Evolutionary conservation across 2,888 invertebrate species (phyloP), one percentile per base, ranked within the genome.

Genomic region (Lasioglossum villosulum): DNA sequence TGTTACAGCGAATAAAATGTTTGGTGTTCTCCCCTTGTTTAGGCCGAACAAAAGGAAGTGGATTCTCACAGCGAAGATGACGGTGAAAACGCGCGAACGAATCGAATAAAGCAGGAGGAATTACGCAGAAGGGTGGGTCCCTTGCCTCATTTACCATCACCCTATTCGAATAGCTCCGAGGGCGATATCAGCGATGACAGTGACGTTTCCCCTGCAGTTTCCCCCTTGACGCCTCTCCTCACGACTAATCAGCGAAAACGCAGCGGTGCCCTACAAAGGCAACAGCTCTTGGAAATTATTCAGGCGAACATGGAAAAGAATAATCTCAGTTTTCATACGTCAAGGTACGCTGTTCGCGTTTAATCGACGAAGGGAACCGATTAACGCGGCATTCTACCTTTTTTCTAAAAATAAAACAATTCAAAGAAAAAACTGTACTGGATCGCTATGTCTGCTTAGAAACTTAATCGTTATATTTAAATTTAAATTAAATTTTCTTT

Each of bases 231-330:
- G 80, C 88, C 95, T 95, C 91, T 95, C 95, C 91, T 95, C 95
- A 89, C 96, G 95, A 93, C 96, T 95, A 91, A 94, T 95, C 82
- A 95, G 90, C 92, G 97, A 93, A 97, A 97, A 94, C 96, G 97
- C 87, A 97, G 97, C 80, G 97, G 97, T 90, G 97, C 97, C 90
- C 95, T 98, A 92, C 98, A 98, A 94, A 96, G 98, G 91, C 97
- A 97, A 91, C 98, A 98, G 95, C 96, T 98, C 90, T 96, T 98
- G 89, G 98, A 98, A 96, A 97, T 98, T 93, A 98, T 98, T 94
- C 97, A 98, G 95, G 98, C 98, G 90, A 98, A 98, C 95, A 98
- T 98, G 98, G 98, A 98, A 95, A 98, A 98, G 95, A 98, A 98
- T 95, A 97, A 97, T 95, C 96, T 97, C 96, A 97, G 97, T 97